Percentiles rank a stretch among this genome's conserved stretches.
These are phyloP conservation scores for Agrochola macilenta DNA, from an alignment of 2,888 invertebrate genomes.

Conservation along the genomic window DNA sequence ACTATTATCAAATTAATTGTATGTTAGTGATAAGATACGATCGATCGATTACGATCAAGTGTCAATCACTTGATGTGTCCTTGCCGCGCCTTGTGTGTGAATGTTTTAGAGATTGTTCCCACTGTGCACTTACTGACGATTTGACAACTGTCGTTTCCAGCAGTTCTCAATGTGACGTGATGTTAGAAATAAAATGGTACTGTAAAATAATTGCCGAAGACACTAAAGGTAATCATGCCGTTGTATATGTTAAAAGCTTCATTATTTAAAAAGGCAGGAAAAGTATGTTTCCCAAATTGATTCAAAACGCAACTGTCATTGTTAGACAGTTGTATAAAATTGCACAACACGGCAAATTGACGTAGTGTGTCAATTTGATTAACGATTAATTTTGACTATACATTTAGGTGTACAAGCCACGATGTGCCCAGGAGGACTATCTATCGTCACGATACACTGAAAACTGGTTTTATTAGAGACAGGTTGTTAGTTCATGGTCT, in stretches of 20 bases:
- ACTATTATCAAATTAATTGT: slow-evolving; percentile 4
- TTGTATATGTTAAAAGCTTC: background rate
- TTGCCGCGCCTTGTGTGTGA: slow-evolving; percentile 31
- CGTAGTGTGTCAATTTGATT: background rate
- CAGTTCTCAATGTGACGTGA: background rate
- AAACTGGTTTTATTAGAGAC: slow-evolving; percentile 14
- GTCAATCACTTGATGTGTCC: slow-evolving; percentile 33
- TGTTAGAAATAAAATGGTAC: background rate
- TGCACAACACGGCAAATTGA: background rate
- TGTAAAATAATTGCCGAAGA: background rate
- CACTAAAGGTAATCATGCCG: background rate
- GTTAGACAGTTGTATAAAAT: background rate
- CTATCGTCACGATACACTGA: background rate
- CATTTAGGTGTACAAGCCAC: background rate
- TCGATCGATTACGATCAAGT: slow-evolving; percentile 24
- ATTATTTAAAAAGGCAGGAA: background rate
- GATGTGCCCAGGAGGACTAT: background rate
- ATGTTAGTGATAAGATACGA: slow-evolving; percentile 17
- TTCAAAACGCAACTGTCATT: background rate
- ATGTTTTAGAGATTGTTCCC: slow-evolving; percentile 23
- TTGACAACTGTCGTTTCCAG: background rate
- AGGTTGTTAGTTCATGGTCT: slow-evolving; percentile 61
- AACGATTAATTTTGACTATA: background rate
- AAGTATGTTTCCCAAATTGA: background rate
- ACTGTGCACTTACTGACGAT: background rate